phyloP scores from a whole-genome alignment of 2,797 vertebrate genomes.

The Ceryle rudis region DNA sequence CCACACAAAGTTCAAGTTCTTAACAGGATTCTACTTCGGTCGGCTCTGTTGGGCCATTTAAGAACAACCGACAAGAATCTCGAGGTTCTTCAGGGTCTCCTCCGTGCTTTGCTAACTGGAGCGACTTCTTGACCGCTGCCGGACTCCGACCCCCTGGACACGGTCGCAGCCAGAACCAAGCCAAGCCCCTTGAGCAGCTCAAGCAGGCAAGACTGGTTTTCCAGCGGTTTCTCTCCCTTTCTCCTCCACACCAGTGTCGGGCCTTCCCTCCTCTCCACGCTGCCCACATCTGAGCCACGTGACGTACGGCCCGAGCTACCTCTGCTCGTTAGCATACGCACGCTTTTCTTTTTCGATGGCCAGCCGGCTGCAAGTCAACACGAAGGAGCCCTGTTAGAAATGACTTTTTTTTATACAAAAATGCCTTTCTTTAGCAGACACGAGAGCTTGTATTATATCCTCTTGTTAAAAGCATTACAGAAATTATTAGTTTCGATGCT shows the following conservation, averaged over 20 bases:
- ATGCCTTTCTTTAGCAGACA: neutral
- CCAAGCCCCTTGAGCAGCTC: neutral
- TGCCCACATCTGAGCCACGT: accelerated
- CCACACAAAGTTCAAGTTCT: neutral
- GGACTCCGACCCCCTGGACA: neutral
- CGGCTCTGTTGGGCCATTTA: neutral
- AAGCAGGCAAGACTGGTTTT: neutral
- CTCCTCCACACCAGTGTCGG: neutral
- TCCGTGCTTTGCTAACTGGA: neutral
- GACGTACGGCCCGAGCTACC: neutral
- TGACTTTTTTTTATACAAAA: neutral
- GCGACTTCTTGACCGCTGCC: neutral
- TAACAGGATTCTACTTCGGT: neutral
- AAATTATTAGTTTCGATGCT: neutral
- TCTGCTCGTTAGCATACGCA: accelerated
- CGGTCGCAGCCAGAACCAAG: neutral
- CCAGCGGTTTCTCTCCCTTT: neutral
- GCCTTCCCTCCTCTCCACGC: neutral
- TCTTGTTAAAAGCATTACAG: neutral
- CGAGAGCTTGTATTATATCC: neutral
- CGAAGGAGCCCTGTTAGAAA: accelerated
- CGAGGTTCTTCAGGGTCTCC: neutral
- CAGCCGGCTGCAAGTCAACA: neutral
- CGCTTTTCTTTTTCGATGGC: neutral
- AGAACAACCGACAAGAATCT: neutral